Evolutionary conservation across 1,140 invertebrate genomes (phyloP), one percentile per base, ranked within the genome.

Genomic region (Dendroctonus ponderosae): DNA sequence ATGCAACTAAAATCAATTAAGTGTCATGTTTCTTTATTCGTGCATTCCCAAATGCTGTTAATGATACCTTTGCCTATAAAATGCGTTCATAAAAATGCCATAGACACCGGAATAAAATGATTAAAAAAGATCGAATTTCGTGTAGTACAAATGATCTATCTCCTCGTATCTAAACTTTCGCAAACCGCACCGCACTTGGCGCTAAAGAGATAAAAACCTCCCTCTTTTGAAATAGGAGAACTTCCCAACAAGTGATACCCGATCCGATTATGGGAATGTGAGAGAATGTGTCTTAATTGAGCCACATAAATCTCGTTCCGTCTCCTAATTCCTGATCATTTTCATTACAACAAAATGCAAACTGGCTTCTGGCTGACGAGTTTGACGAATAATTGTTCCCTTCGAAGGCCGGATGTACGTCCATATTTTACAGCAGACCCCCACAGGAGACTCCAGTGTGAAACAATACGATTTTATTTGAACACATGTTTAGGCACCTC

Each of bases 391-490:
- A 56, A 58, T 58, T 58, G 39, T 44, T 9, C 42, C 56, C 26
- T 58, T 58, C 56, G 37, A 42, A 58, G 38, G 39, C 58, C 58
- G 58, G 58, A 60, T 60, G 58, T 60, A 58, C 44, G 43, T 5
- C 46, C 12, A 49, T 49, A 60, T 56, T 58, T 57, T 43, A 64
- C 71, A 64, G 70, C 67, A 69, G 70, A 70, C 69, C 70, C 61
- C 60, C 58, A 38, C 43, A 43, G 50, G 50, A 51, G 49, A 62
- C 59, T 40, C 6, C 46, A 51, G 71, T 67, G 69, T 73, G 71
- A 74, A 74, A 75, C 74, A 75, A 74, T 75, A 71, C 71, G 72
- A 70, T 74, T 73, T 71, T 74, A 75, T 75, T 74, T 74, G 69
- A 74, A 75, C 74, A 75, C 70, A 71, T 75, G 74, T 75, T 74